Conservation (phyloP, 2,888 invertebrate species). For the Thecocarcelia acutangulata region DNA sequence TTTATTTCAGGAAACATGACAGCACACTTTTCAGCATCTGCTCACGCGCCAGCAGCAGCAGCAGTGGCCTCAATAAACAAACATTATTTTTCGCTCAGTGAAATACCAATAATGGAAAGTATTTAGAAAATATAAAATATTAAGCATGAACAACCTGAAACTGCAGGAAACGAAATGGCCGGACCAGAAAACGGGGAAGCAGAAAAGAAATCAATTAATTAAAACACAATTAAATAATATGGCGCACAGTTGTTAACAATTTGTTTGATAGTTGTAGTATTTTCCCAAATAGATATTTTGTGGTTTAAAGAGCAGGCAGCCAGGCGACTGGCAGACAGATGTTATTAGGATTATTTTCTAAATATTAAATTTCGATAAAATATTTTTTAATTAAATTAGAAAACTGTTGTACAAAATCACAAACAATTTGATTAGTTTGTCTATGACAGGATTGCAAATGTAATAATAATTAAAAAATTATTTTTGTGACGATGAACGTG, state of each 20-base stretch:
- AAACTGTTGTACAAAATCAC: neutral
- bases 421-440: slow-evolving; percentile 24
- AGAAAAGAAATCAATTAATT: slow-evolving; percentile 59
- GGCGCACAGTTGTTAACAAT: slow-evolving; percentile 39
- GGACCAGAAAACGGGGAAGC: neutral
- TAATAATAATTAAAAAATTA: slow-evolving; percentile 12
- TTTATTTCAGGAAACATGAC: neutral
- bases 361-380: slow-evolving; percentile 8
- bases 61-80: slow-evolving; percentile 35
- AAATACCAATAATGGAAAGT: slow-evolving; percentile 40
- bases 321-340: slow-evolving; percentile 11
- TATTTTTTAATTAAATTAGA: slow-evolving; percentile 43
- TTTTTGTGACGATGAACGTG: neutral
- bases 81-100: slow-evolving; percentile 18
- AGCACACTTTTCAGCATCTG: slow-evolving; percentile 26
- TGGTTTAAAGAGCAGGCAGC: neutral
- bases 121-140: slow-evolving; percentile 55
- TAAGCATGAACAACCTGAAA: slow-evolving; percentile 18
- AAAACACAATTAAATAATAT: slow-evolving; percentile 64
- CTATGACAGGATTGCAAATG: slow-evolving; percentile 23
- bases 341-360: neutral
- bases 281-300: slow-evolving; percentile 23
- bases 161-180: neutral
- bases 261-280: slow-evolving; percentile 5
- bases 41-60: neutral